Percentiles rank a stretch among this genome's conserved stretches.
Conservation (phyloP, 1,140 invertebrate species). For the Lucilia sericata region DNA sequence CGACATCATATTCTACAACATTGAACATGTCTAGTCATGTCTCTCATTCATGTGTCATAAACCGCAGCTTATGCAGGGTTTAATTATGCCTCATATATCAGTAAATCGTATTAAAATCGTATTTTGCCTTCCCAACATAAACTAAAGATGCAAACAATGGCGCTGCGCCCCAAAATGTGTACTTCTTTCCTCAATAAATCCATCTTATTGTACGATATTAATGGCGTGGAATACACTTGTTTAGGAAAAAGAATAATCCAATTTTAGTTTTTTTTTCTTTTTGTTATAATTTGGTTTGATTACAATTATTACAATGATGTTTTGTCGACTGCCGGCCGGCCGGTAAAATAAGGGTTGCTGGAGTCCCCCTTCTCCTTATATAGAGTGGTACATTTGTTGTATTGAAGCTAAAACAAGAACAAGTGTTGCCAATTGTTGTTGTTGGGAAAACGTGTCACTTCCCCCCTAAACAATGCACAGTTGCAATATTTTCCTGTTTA, state of each 20-base stretch:
- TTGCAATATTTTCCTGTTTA: neutral
- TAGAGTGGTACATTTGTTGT: neutral
- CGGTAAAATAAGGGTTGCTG: neutral
- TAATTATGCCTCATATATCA: constrained; percentile 68
- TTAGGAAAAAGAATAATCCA: neutral
- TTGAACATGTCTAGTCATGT: constrained; percentile 35
- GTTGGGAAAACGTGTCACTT: constrained; percentile 34
- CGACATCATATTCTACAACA: neutral
- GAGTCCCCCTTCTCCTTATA: neutral
- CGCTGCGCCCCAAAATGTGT: constrained; percentile 27
- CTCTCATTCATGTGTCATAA: constrained; percentile 45
- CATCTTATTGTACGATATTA: neutral
- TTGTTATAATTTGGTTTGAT: constrained; percentile 67
- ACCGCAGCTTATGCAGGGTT: constrained; percentile 57
- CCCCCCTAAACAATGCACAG: neutral
- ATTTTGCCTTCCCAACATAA: neutral
- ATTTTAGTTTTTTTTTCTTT: constrained; percentile 34
- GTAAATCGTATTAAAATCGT: constrained; percentile 41
- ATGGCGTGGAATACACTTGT: constrained; percentile 1
- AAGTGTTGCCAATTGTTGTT: constrained; percentile 66
- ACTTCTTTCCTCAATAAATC: neutral
- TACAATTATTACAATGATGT: constrained; percentile 59
- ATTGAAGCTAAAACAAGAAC: constrained; percentile 22
- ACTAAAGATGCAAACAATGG: neutral
- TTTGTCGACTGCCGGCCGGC: neutral